These are phyloP conservation scores for Corythucha ciliata DNA, from an alignment of 2,888 invertebrate species.

Conservation along the genomic window DNA sequence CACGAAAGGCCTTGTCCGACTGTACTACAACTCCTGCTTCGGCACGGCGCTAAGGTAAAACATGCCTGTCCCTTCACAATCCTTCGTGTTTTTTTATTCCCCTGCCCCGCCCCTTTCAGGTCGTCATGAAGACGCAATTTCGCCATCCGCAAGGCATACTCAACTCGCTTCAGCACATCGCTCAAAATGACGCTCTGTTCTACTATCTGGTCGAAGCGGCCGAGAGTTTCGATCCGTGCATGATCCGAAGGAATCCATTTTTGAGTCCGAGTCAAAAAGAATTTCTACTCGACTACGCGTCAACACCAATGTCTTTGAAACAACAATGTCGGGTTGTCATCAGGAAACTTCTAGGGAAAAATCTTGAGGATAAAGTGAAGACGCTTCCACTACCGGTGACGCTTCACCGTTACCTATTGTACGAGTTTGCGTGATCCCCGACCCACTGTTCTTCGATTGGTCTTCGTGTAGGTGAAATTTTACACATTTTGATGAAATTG, in stretches of 20 bases:
- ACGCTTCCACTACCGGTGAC: constrained; percentile 55
- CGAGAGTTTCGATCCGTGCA: constrained; percentile 67
- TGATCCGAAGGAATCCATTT: constrained; percentile 62
- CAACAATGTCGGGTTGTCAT: constrained; percentile 53
- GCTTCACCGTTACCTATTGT: constrained; percentile 58
- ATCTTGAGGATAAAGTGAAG: constrained; percentile 48
- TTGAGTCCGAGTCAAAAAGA: constrained; percentile 57
- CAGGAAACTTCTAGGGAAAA: constrained; percentile 50
- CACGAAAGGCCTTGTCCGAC: constrained; percentile 57
- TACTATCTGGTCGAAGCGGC: constrained; percentile 61
- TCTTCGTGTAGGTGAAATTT: too few relatives aligned
- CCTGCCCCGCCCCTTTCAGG: constrained; percentile 43
- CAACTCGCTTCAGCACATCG: constrained; percentile 63
- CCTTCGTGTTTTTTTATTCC: constrained; percentile 7
- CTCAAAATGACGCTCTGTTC: constrained; percentile 47
- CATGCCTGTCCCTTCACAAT: neutral
- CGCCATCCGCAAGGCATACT: constrained; percentile 75
- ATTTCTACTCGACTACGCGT: constrained; percentile 54
- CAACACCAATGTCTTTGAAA: constrained; percentile 56
- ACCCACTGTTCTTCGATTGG: too few relatives aligned
- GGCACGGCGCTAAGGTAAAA: constrained; percentile 64
- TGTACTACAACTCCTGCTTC: constrained; percentile 58
- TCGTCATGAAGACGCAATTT: constrained; percentile 73
- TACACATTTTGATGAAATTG: too few relatives aligned
- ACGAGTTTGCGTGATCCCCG: constrained; percentile 46